Conservation (phyloP, 2,888 invertebrate species). For the Agonum fuliginosum region DNA sequence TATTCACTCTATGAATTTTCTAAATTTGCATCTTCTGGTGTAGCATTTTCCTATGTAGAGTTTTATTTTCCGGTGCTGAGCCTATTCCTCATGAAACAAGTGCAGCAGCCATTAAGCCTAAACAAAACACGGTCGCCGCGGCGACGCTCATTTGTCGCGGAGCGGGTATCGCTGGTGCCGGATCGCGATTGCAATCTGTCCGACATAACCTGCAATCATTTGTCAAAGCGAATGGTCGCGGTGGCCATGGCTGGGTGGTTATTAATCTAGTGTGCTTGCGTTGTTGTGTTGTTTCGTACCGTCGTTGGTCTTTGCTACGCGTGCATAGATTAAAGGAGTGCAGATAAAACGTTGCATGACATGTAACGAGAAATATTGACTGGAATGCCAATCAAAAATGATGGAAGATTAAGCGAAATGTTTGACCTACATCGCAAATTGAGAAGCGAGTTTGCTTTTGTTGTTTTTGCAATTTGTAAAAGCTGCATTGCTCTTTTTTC, state of each 20-base stretch:
- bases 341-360: conserved; percentile 30
- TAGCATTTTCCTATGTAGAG: neutral
- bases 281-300: conserved; percentile 5
- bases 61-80: too few relatives aligned
- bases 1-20: too few relatives aligned
- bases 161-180: conserved; percentile 2
- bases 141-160: conserved; percentile 39
- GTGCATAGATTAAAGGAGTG: conserved; percentile 28
- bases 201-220: conserved; percentile 53
- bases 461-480: too few relatives aligned
- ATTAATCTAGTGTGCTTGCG: conserved; percentile 26
- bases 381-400: conserved; percentile 11
- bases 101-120: neutral
- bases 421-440: conserved; percentile 3
- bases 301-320: neutral
- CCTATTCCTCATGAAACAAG: conserved; percentile 7
- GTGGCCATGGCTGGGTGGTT: conserved; percentile 16
- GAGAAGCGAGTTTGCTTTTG: too few relatives aligned
- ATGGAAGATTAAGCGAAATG: conserved; percentile 8
- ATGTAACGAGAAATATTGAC: conserved; percentile 17
- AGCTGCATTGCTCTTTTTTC: too few relatives aligned
- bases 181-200: conserved; percentile 50
- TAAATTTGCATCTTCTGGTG: too few relatives aligned
- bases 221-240: conserved; percentile 31
- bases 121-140: conserved; percentile 31